Evolutionary conservation across 2,888 invertebrate genomes (phyloP).

Genomic region (Patella depressa): DNA sequence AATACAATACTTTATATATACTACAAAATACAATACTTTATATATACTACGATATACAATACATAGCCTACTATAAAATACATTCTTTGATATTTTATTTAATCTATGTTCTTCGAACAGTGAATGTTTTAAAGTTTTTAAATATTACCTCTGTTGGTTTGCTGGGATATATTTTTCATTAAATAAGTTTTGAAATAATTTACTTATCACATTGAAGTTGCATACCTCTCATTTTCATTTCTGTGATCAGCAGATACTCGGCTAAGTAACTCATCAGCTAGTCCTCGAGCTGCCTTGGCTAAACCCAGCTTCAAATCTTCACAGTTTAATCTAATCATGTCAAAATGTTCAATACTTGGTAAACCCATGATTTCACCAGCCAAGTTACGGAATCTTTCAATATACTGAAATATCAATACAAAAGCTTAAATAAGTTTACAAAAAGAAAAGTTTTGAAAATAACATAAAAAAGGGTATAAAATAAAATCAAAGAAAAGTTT

Average conservation of each 20-base stretch:
- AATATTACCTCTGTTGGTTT: no score
- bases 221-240: slow-evolving; percentile 65
- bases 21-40: no score
- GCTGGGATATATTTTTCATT: no score
- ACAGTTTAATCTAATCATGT: slow-evolving; percentile 71
- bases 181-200: no score
- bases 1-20: neutral
- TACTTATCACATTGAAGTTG: no score
- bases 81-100: no score
- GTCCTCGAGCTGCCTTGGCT: slow-evolving; percentile 65
- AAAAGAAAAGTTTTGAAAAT: no score
- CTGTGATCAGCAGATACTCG: slow-evolving; percentile 69
- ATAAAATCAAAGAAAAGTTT: neutral
- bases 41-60: no score
- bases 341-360: slow-evolving; percentile 70
- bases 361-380: slow-evolving; percentile 68
- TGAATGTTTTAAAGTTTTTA: no score
- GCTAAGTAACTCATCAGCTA: slow-evolving; percentile 66
- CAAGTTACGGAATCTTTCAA: slow-evolving; percentile 66
- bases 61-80: no score
- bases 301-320: slow-evolving; percentile 71
- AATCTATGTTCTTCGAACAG: no score
- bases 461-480: no score
- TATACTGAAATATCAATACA: slow-evolving; percentile 59
- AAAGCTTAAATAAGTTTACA: neutral